Conservation (phyloP, 2,797 vertebrate species). For the Tragopan temminckii region DNA sequence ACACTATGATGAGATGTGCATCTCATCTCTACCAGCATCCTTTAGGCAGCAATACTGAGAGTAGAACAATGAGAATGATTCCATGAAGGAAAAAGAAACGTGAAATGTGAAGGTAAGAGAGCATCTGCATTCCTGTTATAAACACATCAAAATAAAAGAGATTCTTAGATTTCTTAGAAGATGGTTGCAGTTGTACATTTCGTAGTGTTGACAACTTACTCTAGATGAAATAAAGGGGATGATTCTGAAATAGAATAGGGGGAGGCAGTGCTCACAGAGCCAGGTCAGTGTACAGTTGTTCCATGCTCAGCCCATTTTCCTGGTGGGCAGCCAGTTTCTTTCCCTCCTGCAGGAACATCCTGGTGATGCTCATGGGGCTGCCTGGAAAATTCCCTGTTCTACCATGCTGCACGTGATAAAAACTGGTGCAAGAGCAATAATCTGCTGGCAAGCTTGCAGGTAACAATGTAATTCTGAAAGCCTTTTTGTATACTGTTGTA, state of each 20-base stretch:
- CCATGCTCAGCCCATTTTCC: neutral
- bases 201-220: neutral
- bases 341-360: neutral
- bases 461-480: neutral
- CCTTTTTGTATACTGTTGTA: neutral
- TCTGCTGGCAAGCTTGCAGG: neutral
- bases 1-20: neutral
- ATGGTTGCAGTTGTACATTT: neutral
- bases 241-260: slow-evolving; percentile 34
- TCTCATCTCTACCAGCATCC: neutral
- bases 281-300: neutral
- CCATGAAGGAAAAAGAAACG: neutral
- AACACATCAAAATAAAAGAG: neutral
- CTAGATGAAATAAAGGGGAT: neutral
- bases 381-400: neutral
- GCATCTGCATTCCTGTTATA: neutral
- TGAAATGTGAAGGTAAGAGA: slow-evolving; percentile 1
- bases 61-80: slow-evolving; percentile 11
- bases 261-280: neutral
- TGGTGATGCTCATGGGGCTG: accelerated
- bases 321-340: slow-evolving; percentile 14
- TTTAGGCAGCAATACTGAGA: neutral
- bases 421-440: neutral
- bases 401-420: neutral
- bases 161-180: neutral